Evolutionary conservation across 2,888 invertebrate species (phyloP), one percentile per base, ranked within the genome.

Genomic region (Philhelius pedissequus): DNA sequence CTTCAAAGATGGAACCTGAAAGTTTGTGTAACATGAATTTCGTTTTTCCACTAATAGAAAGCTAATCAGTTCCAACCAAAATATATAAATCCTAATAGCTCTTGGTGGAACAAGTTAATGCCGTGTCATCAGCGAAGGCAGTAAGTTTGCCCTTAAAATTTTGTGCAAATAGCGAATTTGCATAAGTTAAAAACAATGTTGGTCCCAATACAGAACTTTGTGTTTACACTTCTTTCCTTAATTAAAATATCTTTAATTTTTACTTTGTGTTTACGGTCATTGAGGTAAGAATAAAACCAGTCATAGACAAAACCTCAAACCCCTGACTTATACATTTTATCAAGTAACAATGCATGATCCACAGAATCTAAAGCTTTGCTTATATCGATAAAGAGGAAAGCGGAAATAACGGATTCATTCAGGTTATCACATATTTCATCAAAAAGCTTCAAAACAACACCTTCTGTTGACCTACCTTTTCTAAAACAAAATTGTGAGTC

Each of bases 201-300:
- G 56, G 50, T 9, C 66, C 71, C 15, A 78, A 64, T 20, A 66
- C 45, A 35, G 64, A 78, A 6, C 56, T 71, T 32, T 71, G 78
- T 25, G 6, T 66, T 54, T 18, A 64, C 13, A 7, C 22, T 1
- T 30, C 5, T 15, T 35, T 35, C 9, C 3, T 15, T 30, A 13
- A 60, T 71, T 0, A 60, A 32, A 45, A 2, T 40, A 50, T 64
- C 25, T 1, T 30, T 20, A 11, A 64, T 56, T 11, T 43, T 60
- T 4, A 78, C 62, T 56, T 32, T 62, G 62, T 62, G 64, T 8
- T 15, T 43, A n/a, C 69, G 52, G 35, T 48, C 38, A 32, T 22
- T 7, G 15, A 76, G 25, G 60, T 76, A 76, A 18, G 60, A 25
- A 27, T 7, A 4, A 32, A 76, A 69, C 69, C 69, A 76, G 2